Evolutionary conservation across 2,113 vertebrate genomes (phyloP).

Genomic region (Craseonycteris thonglongyai): DNA sequence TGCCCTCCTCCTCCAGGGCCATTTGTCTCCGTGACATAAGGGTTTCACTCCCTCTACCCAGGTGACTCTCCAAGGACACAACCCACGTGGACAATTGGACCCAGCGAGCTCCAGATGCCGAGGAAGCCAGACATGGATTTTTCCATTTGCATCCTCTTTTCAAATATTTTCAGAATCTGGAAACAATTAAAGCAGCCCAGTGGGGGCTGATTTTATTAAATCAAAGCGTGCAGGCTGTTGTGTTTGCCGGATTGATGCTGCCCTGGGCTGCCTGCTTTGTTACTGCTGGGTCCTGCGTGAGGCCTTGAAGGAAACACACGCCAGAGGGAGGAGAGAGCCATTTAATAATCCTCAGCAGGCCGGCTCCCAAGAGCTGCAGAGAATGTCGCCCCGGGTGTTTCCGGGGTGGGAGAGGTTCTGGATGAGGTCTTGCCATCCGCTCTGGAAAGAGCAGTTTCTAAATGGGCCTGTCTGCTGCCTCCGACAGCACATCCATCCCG

Average conservation of each 20-base stretch:
- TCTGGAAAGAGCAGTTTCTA: neutral
- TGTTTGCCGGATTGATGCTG: neutral
- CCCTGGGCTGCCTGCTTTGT: constrained; percentile 14
- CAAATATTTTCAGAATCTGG: constrained; percentile 43
- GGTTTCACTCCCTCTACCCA: neutral
- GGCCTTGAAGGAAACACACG: constrained; percentile 17
- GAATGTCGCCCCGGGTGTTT: neutral
- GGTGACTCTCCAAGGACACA: neutral
- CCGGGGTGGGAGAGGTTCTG: neutral
- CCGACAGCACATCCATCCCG: constrained; percentile 14
- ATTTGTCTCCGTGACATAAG: neutral
- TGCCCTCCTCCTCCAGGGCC: neutral
- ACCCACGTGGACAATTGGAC: accelerated
- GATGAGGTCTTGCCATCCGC: neutral
- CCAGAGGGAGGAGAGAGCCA: neutral
- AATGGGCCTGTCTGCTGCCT: neutral
- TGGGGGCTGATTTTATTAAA: constrained; percentile 39
- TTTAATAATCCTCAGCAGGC: neutral
- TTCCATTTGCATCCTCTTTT: constrained; percentile 41
- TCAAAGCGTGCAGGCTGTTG: constrained; percentile 26
- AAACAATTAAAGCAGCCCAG: constrained; percentile 46
- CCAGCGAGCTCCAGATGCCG: accelerated
- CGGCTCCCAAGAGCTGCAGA: neutral
- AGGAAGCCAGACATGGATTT: neutral
- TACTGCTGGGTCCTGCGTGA: neutral